Evolutionary conservation across 2,888 invertebrate genomes (phyloP), one percentile per base, ranked within the genome.

Genomic region (Bombylius discolor): DNA sequence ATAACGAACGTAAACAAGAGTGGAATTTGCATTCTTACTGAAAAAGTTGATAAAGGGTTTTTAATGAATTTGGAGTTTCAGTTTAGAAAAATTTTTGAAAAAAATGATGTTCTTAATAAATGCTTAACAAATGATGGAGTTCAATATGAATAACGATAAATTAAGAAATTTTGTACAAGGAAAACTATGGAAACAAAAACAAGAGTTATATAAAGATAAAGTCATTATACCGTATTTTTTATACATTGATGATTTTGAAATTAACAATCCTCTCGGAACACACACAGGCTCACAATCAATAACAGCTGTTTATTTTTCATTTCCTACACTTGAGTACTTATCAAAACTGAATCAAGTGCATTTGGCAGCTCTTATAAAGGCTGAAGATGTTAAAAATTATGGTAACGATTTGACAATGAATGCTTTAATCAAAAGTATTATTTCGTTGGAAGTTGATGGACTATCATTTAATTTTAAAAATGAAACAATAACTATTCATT

Each of bases 191-290:
- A 62, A 61, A 59, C 53, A 55, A 31, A 64, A 65, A 57, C 6
- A 50, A 23, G 32, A 51, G 49, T 6, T 61, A 12, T 62, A 62
- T 57, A 59, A 59, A 23, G 51, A 59, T 48, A 61, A 64, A 60
- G 61, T 58, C 49, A 31, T 59, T 31, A 52, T 64, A 12, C 62
- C 62, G 7, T 62, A 58, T 59, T 61, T 62, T 34, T 42, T 64
- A 13, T 63, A 62, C 50, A 55, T 62, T 13, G 62, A 65, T 56
- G 64, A 63, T 59, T 63, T 62, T 47, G 65, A 65, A 62, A 63
- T 64, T 32, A 64, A 63, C 50, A 62, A 64, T 52, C 62, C 64
- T n/a, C 57, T 65, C 47, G 64, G 64, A 32, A 59, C 63, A 8
- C 52, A 64, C 49, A 51, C 62, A 9, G n/a, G 46, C 12, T 59